These are phyloP conservation scores for Leucozona laternaria DNA, from an alignment of 2,888 invertebrate species.

Conservation along the genomic window DNA sequence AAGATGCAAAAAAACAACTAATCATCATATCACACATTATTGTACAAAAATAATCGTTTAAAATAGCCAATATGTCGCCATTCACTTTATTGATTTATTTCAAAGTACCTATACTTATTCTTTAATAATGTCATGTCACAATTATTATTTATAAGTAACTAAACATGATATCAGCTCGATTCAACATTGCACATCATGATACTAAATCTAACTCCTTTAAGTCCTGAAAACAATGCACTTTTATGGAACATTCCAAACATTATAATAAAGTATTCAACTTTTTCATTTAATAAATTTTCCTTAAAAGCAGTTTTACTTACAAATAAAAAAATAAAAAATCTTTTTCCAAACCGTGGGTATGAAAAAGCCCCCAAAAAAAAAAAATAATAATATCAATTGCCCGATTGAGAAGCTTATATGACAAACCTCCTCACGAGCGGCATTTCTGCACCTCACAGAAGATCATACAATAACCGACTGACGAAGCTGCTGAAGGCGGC, in stretches of 20 bases:
- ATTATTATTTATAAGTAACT: slow-evolving; percentile 57
- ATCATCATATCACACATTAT: too few species aligned
- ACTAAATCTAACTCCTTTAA: background rate
- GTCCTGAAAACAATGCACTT: slow-evolving; percentile 57
- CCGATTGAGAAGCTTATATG: slow-evolving; percentile 60
- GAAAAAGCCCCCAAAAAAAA: slow-evolving; percentile 34
- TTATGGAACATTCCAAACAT: slow-evolving; percentile 56
- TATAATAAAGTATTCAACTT: slow-evolving; percentile 32
- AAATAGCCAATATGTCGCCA: slow-evolving; percentile 43
- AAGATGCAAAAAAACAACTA: too few species aligned
- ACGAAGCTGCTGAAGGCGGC: background rate
- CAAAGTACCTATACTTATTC: background rate
- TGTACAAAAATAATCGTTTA: too few species aligned
- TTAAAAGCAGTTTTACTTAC: background rate
- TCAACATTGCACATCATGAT: slow-evolving; percentile 11
- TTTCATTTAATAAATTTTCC: slow-evolving; percentile 65
- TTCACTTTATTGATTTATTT: slow-evolving; percentile 62
- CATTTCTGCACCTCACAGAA: slow-evolving; percentile 55
- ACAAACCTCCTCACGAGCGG: slow-evolving; percentile 53
- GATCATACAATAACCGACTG: slow-evolving; percentile 31
- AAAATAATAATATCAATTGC: slow-evolving; percentile 29
- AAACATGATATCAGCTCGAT: slow-evolving; percentile 33
- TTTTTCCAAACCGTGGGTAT: background rate
- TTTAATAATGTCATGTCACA: slow-evolving; percentile 36
- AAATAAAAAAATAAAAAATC: background rate